These are phyloP conservation scores for Candidula unifasciata DNA, from an alignment of 2,888 invertebrate species.

Conservation along the genomic window DNA sequence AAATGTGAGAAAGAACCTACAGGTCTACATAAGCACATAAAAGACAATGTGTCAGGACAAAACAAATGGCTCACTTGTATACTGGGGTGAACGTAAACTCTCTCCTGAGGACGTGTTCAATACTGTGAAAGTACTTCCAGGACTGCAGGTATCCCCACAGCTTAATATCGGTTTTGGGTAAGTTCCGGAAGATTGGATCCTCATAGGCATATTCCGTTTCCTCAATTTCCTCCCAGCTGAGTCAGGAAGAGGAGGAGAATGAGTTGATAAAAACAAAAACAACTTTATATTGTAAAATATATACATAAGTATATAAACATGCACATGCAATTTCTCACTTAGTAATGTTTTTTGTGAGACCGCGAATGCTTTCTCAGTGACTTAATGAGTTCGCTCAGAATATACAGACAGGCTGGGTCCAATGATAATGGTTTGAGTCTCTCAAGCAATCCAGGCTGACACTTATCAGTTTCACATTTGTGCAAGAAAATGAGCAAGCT, in stretches of 20 bases:
- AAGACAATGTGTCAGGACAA: neutral
- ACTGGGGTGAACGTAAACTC: neutral
- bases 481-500: no score
- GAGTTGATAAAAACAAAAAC: no score
- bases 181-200: neutral
- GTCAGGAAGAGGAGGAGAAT: neutral
- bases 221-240: neutral
- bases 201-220: neutral
- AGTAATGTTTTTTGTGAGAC: no score
- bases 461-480: no score
- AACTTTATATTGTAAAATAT: no score
- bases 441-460: no score
- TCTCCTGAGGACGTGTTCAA: neutral
- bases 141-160: conserved; percentile 3
- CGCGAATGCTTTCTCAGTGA: no score
- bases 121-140: conserved; percentile 21
- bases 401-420: no score
- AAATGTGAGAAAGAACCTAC: neutral
- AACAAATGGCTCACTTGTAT: neutral
- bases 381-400: no score
- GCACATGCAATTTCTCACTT: no score
- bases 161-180: neutral
- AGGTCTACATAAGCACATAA: neutral
- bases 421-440: no score
- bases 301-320: no score